Evolutionary conservation across 1,140 invertebrate genomes (phyloP), one percentile per base, ranked within the genome.

Genomic region (Portunus trituberculatus): DNA sequence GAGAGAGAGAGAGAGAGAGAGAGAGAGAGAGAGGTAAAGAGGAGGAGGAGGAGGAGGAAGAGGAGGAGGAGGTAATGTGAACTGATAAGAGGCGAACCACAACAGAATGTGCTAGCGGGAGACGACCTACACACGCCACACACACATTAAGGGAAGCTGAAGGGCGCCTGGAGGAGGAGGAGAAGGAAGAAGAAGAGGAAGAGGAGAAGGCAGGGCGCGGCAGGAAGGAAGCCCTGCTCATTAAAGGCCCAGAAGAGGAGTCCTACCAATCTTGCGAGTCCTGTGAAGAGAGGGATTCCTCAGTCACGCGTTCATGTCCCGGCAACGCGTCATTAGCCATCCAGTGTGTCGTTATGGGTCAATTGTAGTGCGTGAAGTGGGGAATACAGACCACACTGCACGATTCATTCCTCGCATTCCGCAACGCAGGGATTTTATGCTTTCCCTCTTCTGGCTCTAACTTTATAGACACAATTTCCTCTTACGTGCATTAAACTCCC

Each of bases 31-130:
- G 25, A 86, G n/a, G 52, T 16, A 84, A 76, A 25, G 67, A 76
- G 67, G 67, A 76, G 67, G 67, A 76, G 67, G 67, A 76, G 67
- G 67, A 76, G 67, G 67, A 76, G 25, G 67, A 76, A 25, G 67
- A 76, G 67, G 67, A 76, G 67, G 67, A 76, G 67, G 67, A 16
- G 16, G 67, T n/a, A n/a, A n/a, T n/a, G 89, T 29, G 90, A n/a
- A 67, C 45, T 48, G 90, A 76, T 88, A 88, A 88, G 86, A 14
- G n/a, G 31, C 32, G 14, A 88, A 88, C 86, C 86, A 88, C 28
- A 46, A 88, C 29, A 88, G 32, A 46, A 45, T n/a, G 86, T 46
- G 86, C 28, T 88, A 14, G 45, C 8, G 31, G 86, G 31, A 46
- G 86, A 31, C 83, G 16, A 88, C 86, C 32, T 25, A 39, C 86